Percentiles rank a stretch among this genome's conserved stretches.
phyloP scores from a whole-genome alignment of 2,888 invertebrate genomes.

The Scaptomyza parva region DNA sequence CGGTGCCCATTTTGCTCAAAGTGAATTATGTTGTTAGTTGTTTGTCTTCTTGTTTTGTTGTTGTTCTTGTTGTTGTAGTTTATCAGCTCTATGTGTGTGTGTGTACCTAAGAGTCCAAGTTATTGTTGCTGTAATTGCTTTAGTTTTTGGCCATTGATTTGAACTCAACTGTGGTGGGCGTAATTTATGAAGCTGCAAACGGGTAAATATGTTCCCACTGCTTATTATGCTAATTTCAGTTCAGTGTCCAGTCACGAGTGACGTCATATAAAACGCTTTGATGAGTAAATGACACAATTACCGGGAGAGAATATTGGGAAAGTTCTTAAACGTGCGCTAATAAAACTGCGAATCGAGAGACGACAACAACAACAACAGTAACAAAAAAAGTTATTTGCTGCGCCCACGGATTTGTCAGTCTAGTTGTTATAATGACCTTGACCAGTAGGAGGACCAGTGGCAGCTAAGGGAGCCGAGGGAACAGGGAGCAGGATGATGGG shows the following conservation, averaged over 20 bases:
- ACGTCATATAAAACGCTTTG: slow-evolving; percentile 50
- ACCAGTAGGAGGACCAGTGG: background rate
- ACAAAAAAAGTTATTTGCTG: slow-evolving; percentile 11
- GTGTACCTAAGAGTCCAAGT: background rate
- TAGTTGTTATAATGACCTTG: slow-evolving; percentile 19
- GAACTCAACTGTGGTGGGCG: slow-evolving; percentile 55
- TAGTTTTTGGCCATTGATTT: slow-evolving; percentile 67
- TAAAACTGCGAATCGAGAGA: slow-evolving; percentile 15
- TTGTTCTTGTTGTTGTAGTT: slow-evolving; percentile 15
- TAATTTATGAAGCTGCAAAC: slow-evolving; percentile 61
- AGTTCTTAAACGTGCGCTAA: slow-evolving; percentile 48
- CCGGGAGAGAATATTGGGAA: slow-evolving; percentile 31
- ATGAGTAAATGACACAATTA: slow-evolving; percentile 47
- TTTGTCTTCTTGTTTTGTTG: slow-evolving; percentile 33
- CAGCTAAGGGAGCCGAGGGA: background rate
- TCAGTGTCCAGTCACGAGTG: slow-evolving; percentile 36
- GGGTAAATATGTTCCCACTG: slow-evolving; percentile 38
- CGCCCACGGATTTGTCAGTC: slow-evolving; percentile 19
- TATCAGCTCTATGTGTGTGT: slow-evolving; percentile 28
- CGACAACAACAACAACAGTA: too few relatives aligned
- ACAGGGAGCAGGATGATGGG: background rate
- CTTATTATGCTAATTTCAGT: slow-evolving; percentile 66
- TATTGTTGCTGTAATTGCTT: slow-evolving; percentile 59
- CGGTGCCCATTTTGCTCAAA: slow-evolving; percentile 41
- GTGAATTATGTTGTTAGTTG: slow-evolving; percentile 64